Percentiles rank a stretch among this genome's conserved stretches.
Evolutionary conservation across 2,113 vertebrate species (phyloP).

Genomic region (Platanista minor): DNA sequence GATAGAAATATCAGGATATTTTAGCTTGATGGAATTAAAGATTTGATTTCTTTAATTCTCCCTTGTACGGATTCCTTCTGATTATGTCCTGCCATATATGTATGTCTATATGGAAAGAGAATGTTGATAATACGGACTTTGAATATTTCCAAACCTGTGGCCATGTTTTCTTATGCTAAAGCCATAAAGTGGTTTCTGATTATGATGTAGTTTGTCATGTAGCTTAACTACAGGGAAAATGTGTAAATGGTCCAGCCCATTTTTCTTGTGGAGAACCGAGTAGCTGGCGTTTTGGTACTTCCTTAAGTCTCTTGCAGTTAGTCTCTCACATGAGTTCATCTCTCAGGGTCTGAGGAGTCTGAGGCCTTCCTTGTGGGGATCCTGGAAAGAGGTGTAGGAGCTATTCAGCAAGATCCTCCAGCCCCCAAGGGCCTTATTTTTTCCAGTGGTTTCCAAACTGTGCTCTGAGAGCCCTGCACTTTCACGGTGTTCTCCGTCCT

Average conservation of each 20-base stretch:
- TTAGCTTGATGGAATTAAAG: background rate
- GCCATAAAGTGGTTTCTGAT: background rate
- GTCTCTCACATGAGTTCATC: background rate
- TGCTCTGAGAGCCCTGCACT: background rate
- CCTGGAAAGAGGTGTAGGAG: background rate
- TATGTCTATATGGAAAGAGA: background rate
- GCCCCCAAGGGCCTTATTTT: background rate
- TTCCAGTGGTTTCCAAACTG: background rate
- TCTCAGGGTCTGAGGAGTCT: background rate
- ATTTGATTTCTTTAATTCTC: background rate
- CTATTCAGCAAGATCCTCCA: background rate
- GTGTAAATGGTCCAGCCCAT: background rate
- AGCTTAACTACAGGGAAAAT: background rate
- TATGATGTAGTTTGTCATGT: background rate
- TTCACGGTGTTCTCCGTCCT: background rate
- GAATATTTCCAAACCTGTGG: background rate
- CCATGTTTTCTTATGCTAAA: background rate
- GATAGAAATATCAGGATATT: background rate
- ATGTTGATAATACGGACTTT: background rate
- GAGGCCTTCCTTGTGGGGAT: background rate
- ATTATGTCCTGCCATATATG: background rate
- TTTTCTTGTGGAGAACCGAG: background rate
- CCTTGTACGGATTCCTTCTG: background rate
- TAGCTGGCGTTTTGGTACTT: background rate
- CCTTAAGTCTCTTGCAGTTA: background rate